phyloP scores from a whole-genome alignment of 2,113 vertebrate genomes.

The Talpa occidentalis region DNA sequence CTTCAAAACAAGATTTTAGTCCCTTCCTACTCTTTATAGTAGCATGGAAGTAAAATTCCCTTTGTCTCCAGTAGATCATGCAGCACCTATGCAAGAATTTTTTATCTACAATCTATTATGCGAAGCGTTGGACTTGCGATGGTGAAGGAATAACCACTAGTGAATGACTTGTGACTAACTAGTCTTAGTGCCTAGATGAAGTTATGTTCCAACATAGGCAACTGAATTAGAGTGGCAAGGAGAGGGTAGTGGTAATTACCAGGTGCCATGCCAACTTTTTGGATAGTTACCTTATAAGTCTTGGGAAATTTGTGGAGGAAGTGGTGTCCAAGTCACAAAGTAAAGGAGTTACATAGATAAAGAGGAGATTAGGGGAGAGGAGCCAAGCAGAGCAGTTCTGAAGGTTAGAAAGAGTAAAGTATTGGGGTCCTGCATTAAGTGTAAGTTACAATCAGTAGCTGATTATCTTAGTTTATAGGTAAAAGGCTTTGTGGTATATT shows the following conservation, averaged over 20 bases:
- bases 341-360: not conserved
- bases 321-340: not conserved
- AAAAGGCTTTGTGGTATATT: slow-evolving; percentile 1
- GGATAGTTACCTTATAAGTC: not conserved
- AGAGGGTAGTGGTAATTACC: not conserved
- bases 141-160: not conserved
- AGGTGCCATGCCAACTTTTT: not conserved
- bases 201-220: not conserved
- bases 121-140: not conserved
- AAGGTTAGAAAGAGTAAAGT: not conserved
- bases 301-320: not conserved
- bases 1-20: not conserved
- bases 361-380: not conserved
- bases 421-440: no score
- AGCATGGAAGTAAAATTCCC: slow-evolving; percentile 3
- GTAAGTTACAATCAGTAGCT: not conserved
- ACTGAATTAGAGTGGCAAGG: not conserved
- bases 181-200: not conserved
- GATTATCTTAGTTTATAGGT: not conserved
- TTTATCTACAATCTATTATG: not conserved
- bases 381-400: not conserved
- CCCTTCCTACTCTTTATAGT: not conserved
- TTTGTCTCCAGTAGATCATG: not conserved
- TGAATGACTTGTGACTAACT: not conserved
- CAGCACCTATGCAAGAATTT: slow-evolving; percentile 5